Evolutionary conservation across 2,113 vertebrate species (phyloP).

Genomic region (Bubalus kerabau): DNA sequence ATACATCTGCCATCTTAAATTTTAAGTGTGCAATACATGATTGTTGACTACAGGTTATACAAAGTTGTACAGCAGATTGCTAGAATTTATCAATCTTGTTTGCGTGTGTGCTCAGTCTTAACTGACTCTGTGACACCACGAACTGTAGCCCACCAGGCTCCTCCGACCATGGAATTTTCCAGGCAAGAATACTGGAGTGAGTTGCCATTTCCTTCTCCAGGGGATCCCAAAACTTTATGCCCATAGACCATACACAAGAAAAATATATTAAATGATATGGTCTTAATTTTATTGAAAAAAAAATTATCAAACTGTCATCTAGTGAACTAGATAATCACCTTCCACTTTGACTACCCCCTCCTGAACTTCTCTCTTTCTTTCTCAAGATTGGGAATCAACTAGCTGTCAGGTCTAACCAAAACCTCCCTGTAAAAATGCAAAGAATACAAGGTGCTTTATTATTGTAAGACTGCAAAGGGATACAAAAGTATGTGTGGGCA

Average conservation of each 20-base stretch:
- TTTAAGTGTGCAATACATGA: not conserved
- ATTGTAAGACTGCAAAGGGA: not conserved
- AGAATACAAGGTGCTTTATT: not conserved
- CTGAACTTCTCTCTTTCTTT: fast-evolving
- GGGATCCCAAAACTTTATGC: not conserved
- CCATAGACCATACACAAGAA: not conserved
- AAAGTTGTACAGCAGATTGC: not conserved
- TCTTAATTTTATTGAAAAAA: not conserved
- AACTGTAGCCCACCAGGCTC: not conserved
- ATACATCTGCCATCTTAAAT: not conserved
- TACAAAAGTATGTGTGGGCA: not conserved
- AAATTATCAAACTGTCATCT: not conserved
- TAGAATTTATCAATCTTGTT: not conserved
- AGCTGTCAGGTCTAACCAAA: not conserved
- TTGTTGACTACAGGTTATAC: not conserved
- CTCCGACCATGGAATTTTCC: not conserved
- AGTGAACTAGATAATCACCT: not conserved
- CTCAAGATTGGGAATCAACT: not conserved
- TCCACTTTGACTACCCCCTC: not conserved
- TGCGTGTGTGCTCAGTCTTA: not conserved
- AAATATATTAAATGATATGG: not conserved
- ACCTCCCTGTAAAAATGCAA: not conserved
- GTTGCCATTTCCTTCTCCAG: not conserved
- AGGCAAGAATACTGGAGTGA: not conserved
- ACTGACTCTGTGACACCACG: not conserved